Evolutionary conservation across 2,888 invertebrate genomes (phyloP).

Genomic region (Heliconius hortense): DNA sequence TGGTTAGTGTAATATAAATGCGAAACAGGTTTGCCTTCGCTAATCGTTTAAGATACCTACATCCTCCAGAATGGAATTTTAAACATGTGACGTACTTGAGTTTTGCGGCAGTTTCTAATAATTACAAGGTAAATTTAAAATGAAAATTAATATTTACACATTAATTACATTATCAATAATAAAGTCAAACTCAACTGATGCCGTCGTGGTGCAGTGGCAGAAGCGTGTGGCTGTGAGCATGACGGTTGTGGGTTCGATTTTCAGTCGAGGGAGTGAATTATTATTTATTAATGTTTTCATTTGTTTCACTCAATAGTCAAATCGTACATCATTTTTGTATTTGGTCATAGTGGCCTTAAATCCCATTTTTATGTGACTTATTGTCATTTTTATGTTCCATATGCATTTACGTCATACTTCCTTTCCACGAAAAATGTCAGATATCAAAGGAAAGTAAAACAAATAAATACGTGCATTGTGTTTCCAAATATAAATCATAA

Average conservation of each 20-base stretch:
- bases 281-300: neutral
- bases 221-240: too few relatives aligned
- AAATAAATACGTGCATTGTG: neutral
- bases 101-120: neutral
- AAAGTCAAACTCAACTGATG: too few relatives aligned
- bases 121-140: neutral
- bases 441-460: neutral
- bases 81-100: slow-evolving; percentile 12
- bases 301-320: too few relatives aligned
- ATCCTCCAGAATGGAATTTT: slow-evolving; percentile 31
- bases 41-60: slow-evolving; percentile 30
- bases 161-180: too few relatives aligned
- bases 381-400: neutral
- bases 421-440: neutral
- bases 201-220: too few relatives aligned
- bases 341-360: neutral
- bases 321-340: neutral
- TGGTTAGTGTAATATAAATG: slow-evolving; percentile 38
- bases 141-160: too few relatives aligned
- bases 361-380: neutral
- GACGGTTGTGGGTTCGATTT: too few relatives aligned
- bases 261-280: neutral
- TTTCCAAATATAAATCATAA: neutral
- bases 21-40: slow-evolving; percentile 60
- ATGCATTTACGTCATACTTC: neutral